phyloP scores from a whole-genome alignment of 1,140 invertebrate genomes.

The Nebria ingens region DNA sequence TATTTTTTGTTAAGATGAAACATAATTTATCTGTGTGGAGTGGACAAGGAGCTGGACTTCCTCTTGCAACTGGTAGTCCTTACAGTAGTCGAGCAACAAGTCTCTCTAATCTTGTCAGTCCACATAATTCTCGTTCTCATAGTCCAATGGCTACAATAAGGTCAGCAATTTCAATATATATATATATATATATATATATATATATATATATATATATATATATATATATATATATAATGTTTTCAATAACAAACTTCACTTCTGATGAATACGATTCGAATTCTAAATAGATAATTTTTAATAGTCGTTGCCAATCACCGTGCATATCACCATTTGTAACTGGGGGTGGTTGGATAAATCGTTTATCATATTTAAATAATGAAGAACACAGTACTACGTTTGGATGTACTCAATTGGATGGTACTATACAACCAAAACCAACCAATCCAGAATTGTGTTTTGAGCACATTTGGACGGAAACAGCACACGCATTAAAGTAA shows the following conservation, averaged over 20 bases:
- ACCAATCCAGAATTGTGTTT: slow-evolving; percentile 69
- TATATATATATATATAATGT: too few relatives aligned
- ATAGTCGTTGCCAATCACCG: slow-evolving; percentile 30
- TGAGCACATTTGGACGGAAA: slow-evolving; percentile 82
- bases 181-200: slow-evolving; percentile 7
- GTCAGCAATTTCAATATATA: too few relatives aligned
- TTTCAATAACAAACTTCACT: too few relatives aligned
- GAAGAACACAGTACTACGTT: neutral
- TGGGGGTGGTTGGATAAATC: slow-evolving; percentile 20
- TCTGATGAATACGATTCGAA: too few relatives aligned
- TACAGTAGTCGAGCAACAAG: slow-evolving; percentile 21
- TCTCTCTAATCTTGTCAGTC: slow-evolving; percentile 19
- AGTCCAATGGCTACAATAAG: slow-evolving; percentile 50
- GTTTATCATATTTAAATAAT: neutral
- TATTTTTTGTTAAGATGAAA: slow-evolving; percentile 26
- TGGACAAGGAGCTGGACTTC: slow-evolving; percentile 15
- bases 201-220: slow-evolving; percentile 1
- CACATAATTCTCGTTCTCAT: slow-evolving; percentile 41
- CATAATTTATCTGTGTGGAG: slow-evolving; percentile 25
- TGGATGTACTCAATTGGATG: slow-evolving; percentile 21
- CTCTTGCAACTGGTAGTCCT: slow-evolving; percentile 19
- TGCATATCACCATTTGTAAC: slow-evolving; percentile 18
- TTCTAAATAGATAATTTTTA: neutral
- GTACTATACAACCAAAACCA: slow-evolving; percentile 5
- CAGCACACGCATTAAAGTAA: slow-evolving; percentile 22